Evolutionary conservation across 2,113 vertebrate species (phyloP).

Genomic region (Macrotis lagotis): DNA sequence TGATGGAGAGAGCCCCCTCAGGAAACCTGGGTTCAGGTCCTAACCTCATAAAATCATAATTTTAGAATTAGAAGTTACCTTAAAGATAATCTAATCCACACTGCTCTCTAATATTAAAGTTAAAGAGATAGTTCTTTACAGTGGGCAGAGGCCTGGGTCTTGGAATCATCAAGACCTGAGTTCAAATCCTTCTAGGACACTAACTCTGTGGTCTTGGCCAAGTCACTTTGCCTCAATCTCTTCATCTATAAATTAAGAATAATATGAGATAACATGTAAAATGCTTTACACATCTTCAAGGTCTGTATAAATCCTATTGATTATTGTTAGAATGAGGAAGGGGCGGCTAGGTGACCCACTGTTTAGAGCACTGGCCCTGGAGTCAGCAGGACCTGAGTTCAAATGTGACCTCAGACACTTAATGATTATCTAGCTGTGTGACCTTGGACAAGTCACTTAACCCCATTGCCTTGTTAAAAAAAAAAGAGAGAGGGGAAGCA

Average conservation of each 20-base stretch:
- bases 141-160: background rate
- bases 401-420: too few species aligned
- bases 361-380: too few species aligned
- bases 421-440: too few species aligned
- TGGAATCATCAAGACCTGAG: background rate
- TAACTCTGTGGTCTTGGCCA: background rate
- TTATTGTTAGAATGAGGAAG: background rate
- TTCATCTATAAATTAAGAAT: background rate
- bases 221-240: background rate
- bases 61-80: background rate
- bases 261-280: background rate
- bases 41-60: background rate
- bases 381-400: too few species aligned
- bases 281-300: background rate
- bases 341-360: too few species aligned
- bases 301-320: background rate
- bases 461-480: too few species aligned
- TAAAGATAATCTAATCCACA: background rate
- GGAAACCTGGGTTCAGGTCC: too few species aligned
- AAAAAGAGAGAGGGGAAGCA: background rate
- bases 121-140: background rate
- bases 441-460: too few species aligned
- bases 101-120: background rate
- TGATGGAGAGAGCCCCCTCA: too few species aligned
- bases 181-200: background rate